A percentile compares a stretch with the other conserved stretches of the same genome.
phyloP scores from a whole-genome alignment of 2,888 invertebrate genomes.

The Macrophya alboannulata region DNA sequence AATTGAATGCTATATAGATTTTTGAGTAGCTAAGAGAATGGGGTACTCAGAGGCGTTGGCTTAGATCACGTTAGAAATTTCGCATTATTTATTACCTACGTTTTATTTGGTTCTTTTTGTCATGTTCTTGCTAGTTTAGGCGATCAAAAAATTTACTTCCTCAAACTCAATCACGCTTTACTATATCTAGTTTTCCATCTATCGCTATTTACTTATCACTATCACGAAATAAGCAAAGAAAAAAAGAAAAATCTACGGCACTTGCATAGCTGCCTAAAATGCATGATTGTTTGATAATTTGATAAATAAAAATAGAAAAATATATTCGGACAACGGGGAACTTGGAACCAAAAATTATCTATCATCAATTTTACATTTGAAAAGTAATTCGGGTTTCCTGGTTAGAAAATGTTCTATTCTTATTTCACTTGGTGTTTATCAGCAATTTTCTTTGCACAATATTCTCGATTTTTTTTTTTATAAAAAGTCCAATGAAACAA shows the following conservation, averaged over 20 bases:
- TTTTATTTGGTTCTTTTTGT: neutral
- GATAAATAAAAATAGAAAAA: neutral
- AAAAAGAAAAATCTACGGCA: neutral
- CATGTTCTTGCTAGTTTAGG: conserved; percentile 38
- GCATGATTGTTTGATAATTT: conserved; percentile 5
- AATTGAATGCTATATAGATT: conserved; percentile 42
- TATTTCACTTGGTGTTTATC: neutral
- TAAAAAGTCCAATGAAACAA: neutral
- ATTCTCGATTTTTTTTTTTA: neutral
- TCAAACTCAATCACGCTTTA: neutral
- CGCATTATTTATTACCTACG: neutral
- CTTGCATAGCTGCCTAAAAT: conserved; percentile 5
- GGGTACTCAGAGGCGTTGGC: conserved; percentile 51
- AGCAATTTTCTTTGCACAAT: neutral
- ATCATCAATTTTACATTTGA: neutral
- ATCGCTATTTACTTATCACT: neutral
- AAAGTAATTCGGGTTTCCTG: neutral
- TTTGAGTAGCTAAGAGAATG: conserved; percentile 48
- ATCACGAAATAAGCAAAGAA: neutral
- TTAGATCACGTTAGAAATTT: conserved; percentile 40
- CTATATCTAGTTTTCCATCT: neutral
- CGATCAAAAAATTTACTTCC: neutral
- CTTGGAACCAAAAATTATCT: neutral
- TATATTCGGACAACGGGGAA: neutral
- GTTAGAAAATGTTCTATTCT: neutral